Percentiles rank a stretch among this genome's conserved stretches.
phyloP scores from a whole-genome alignment of 2,113 vertebrate genomes.

The Heteronetta atricapilla region DNA sequence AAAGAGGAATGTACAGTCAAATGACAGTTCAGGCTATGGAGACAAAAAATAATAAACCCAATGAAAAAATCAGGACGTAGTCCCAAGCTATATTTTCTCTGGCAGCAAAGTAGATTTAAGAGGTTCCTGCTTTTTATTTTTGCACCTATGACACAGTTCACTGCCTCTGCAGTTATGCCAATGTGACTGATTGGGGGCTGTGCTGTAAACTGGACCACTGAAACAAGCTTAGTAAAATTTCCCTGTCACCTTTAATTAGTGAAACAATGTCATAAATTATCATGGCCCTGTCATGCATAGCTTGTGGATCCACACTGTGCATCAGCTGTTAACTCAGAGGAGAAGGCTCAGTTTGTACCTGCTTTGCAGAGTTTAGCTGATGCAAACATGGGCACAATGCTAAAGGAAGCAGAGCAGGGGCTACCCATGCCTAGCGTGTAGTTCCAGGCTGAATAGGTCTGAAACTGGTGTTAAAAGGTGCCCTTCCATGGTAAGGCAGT shows the following conservation, averaged over 20 bases:
- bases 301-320: background rate
- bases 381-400: fast-evolving
- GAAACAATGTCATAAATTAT: background rate
- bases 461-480: background rate
- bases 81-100: background rate
- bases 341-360: background rate
- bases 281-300: background rate
- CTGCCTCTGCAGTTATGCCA: background rate
- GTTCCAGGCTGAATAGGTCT: background rate
- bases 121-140: background rate
- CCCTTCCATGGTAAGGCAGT: background rate
- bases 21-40: background rate
- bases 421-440: background rate
- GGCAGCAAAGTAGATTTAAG: background rate
- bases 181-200: background rate
- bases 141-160: background rate
- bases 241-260: background rate
- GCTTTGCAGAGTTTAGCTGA: background rate
- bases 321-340: background rate
- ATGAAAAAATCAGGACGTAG: background rate
- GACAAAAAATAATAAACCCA: background rate
- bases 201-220: background rate
- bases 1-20: background rate
- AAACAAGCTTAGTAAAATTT: background rate
- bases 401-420: background rate